Base-by-base conservation (phyloP, 2,797 vertebrate genomes). In the Pampus argenteus region DNA sequence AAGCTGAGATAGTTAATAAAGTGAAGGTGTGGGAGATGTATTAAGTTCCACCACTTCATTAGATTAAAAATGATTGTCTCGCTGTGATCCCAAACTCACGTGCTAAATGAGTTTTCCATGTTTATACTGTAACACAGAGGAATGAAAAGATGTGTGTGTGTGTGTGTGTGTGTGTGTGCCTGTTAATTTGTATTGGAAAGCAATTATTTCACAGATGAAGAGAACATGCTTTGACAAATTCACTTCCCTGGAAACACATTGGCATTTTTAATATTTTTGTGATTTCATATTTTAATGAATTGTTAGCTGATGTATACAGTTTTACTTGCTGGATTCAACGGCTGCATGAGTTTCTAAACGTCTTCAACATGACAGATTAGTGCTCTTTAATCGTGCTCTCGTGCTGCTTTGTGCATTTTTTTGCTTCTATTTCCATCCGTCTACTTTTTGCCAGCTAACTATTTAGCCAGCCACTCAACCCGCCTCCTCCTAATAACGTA, bases 31-130 rank as follows among this genome's bases (percentile, higher is more conserved):
- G 29, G 28, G 23, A 4, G 26, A 28, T 29, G 26, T 3, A 13
- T 13, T 25, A 20, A 28, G 49, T 57, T 56, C 22, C 42, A 54
- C 20, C 31, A 9, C 23, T 40, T 50, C 18, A 70, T 57, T 47
- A 42, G 10, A 44, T 48, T 29, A 38, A 64, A 64, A 56, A 28
- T 50, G 4, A 62, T 20, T 34, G 10, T 25, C 31, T 59, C 45
- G 28, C 22, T 47, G 55, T 34, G 50, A 66, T 6, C 29, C 15
- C 17, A 18, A 44, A n/a, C 40, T 6, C 9, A 23, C 34, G 63
- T 52, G 23, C 50, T 64, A 17, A 55, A 68, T 5, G 10, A 6
- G 17, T 1, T 75, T 38, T 57, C 42, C 5, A 36, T 51, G 64
- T 26, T 44, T 15, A 4, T 11, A 25, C 6, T 10, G 9, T 9